phyloP scores from a whole-genome alignment of 2,888 invertebrate genomes.

The Eueremaeus valkanovi region DNA sequence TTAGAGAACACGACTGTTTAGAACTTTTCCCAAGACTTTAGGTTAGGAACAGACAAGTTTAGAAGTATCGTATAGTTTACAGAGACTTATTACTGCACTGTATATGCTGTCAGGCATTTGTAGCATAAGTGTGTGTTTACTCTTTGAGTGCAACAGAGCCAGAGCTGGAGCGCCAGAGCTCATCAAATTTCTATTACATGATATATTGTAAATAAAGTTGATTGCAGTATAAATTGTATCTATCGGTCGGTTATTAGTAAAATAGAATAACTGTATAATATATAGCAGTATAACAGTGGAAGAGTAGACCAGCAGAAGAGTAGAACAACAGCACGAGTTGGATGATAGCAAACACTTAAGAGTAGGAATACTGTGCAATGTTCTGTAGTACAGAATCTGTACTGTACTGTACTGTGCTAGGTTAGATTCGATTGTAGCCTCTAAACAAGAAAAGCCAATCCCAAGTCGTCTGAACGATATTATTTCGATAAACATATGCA shows the following conservation, averaged over 20 bases:
- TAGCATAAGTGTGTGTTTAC: background rate
- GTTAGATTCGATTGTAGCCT: background rate
- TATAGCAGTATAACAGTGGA: no score
- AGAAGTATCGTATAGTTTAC: no score
- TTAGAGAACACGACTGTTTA: background rate
- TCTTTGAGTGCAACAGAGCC: background rate
- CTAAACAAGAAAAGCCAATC: background rate
- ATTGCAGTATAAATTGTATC: slow-evolving; percentile 22
- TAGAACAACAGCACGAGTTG: background rate
- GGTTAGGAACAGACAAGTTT: background rate
- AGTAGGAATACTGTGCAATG: background rate
- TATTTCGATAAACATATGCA: slow-evolving; percentile 28
- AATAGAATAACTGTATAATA: background rate
- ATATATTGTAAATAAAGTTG: slow-evolving; percentile 31
- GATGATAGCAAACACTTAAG: slow-evolving; percentile 27
- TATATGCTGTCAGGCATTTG: no score
- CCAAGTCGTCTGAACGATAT: background rate
- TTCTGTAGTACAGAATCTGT: no score
- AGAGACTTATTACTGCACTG: no score
- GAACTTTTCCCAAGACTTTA: background rate
- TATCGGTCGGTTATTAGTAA: background rate
- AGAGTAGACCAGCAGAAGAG: no score
- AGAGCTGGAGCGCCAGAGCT: background rate
- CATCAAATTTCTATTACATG: slow-evolving; percentile 22
- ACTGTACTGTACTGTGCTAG: background rate